Evolutionary conservation across 2,113 vertebrate genomes (phyloP), one percentile per base, ranked within the genome.

Genomic region (Antigone vipio): DNA sequence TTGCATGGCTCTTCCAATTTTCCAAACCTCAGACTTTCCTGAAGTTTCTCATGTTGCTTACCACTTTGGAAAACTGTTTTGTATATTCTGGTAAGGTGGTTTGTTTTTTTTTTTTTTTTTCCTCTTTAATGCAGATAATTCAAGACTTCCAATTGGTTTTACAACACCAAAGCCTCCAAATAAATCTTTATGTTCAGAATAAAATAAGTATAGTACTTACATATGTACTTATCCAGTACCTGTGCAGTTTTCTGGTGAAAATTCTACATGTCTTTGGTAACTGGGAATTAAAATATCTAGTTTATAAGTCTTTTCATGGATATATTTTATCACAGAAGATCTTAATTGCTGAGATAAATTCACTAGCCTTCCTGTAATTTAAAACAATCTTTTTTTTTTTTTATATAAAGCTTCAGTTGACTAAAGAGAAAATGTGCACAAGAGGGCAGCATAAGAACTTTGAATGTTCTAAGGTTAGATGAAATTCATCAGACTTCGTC

Each of bases 391-490:
- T 44, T 15, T 44, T 14, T 5, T 44, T 44, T 68, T 50, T 50
- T 53, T 8, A 27, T 24, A 26, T 60, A 62, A 53, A 69, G 71
- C 5, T 79, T 77, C 19, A 21, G 3, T 23, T 93, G 74, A 68
- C 24, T 82, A n/a, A 77, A 68, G 56, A 35, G 35, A 67, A 87
- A 71, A 44, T 53, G 10, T 16, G 44, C 98, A 97, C 93, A 87
- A 98, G 98, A 89, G 98, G 98, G 98, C 98, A 97, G 97, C 95
- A 95, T 53, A 89, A 92, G 92, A 71, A 76, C 79, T 91, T 62
- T 18, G 11, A 94, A 92, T 75, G 6, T 64, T 81, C 81, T 88
- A 44, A 81, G 9, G 3, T 14, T 64, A 24, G 8, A 2, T 32
- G 12, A 45, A 40, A 67, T 74, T 69, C 15, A 56, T 76, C 30